Evolutionary conservation across 2,113 vertebrate species (phyloP).

Genomic region (Phoxinus phoxinus): DNA sequence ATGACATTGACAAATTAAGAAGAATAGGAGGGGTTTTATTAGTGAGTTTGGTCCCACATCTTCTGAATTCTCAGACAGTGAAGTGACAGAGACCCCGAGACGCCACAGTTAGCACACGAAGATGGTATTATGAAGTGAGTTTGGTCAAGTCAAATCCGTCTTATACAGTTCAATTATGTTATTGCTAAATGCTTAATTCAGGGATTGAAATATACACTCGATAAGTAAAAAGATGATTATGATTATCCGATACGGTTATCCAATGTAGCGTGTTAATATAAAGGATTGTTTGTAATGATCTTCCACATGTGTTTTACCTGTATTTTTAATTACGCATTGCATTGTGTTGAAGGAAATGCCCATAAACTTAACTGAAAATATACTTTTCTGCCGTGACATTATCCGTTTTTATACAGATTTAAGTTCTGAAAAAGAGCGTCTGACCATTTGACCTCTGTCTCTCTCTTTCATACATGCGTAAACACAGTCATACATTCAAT

Average conservation of each 20-base stretch:
- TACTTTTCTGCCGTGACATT: not conserved
- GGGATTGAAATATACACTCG: not conserved
- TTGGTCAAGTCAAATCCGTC: not conserved
- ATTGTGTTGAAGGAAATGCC: not conserved
- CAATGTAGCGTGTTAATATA: not conserved
- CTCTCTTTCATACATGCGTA: not conserved
- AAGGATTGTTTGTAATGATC: no score
- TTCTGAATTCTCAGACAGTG: conserved; percentile 58
- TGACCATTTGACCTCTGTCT: not conserved
- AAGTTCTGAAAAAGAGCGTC: not conserved
- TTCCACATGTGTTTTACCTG: not conserved
- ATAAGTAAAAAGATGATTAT: not conserved
- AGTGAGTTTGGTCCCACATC: conserved; percentile 44
- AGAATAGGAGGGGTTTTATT: conserved; percentile 27
- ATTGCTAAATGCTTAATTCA: not conserved
- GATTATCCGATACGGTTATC: not conserved
- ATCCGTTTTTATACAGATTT: not conserved
- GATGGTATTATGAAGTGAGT: not conserved
- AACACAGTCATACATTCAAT: not conserved
- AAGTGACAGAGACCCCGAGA: conserved; percentile 29
- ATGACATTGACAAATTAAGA: conserved; percentile 23
- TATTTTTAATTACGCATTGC: not conserved
- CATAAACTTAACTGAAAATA: not conserved
- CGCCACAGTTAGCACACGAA: not conserved
- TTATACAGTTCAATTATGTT: not conserved